Percentiles rank a stretch among this genome's conserved stretches.
These are phyloP conservation scores for Glyptemys insculpta DNA, from an alignment of 2,797 vertebrate species.

Conservation along the genomic window DNA sequence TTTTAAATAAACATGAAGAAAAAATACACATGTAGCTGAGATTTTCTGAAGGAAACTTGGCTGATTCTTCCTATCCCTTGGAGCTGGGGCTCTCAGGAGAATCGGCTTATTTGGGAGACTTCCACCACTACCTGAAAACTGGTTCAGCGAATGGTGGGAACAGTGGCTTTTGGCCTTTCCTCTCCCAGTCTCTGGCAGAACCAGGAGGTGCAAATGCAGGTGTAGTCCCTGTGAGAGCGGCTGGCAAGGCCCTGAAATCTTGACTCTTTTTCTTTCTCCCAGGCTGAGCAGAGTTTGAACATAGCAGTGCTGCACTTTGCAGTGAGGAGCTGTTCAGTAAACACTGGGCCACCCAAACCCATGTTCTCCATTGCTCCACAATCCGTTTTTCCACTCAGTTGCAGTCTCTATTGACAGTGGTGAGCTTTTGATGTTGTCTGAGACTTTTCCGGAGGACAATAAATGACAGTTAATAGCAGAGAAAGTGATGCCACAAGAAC, in stretches of 20 bases:
- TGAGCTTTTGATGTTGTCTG: background rate
- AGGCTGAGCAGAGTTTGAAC: background rate
- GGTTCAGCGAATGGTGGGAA: background rate
- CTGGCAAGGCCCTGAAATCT: background rate
- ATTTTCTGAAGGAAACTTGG: background rate
- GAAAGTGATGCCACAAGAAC: background rate
- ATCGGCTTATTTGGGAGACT: background rate
- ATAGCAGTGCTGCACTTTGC: background rate
- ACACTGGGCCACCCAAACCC: background rate
- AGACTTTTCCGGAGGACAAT: background rate
- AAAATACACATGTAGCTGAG: background rate
- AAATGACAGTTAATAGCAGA: background rate
- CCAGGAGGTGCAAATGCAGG: background rate
- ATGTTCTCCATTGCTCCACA: background rate
- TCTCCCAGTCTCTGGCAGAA: background rate
- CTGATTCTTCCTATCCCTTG: background rate
- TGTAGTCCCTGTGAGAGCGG: background rate
- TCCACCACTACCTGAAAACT: background rate
- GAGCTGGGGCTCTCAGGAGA: background rate
- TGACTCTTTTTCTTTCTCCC: background rate
- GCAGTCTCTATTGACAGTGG: background rate
- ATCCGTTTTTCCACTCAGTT: conserved; percentile 31
- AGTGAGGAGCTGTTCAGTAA: background rate
- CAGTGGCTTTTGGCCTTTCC: background rate
- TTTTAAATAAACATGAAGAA: background rate